These are phyloP conservation scores for Psittacus erithacus DNA, from an alignment of 2,113 vertebrate species.

Conservation along the genomic window DNA sequence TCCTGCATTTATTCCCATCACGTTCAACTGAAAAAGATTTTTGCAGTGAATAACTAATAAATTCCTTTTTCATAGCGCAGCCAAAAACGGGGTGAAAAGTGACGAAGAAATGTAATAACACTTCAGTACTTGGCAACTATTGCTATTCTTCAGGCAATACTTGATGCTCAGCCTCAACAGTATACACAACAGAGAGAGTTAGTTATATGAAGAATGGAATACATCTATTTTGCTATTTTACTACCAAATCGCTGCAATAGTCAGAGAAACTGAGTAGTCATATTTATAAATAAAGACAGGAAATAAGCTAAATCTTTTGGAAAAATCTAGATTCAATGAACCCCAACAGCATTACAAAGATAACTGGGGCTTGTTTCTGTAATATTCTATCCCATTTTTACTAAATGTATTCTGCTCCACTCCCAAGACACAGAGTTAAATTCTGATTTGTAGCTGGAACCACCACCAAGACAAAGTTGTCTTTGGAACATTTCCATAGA, in stretches of 20 bases:
- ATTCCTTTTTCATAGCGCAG: background rate
- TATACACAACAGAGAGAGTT: background rate
- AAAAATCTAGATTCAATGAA: background rate
- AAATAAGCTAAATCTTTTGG: background rate
- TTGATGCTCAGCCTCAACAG: background rate
- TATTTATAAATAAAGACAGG: background rate
- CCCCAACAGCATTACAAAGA: background rate
- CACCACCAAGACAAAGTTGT: background rate
- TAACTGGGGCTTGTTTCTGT: background rate
- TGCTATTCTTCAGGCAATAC: background rate
- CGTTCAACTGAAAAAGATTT: background rate
- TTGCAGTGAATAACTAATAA: slow-evolving; percentile 12
- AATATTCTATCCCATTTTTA: background rate
- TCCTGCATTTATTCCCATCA: background rate
- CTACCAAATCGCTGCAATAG: background rate
- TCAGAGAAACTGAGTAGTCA: background rate
- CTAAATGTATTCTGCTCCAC: background rate
- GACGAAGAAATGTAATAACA: background rate
- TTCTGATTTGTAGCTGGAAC: background rate
- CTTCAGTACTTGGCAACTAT: background rate
- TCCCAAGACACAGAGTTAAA: background rate
- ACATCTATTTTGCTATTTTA: background rate
- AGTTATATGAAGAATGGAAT: background rate
- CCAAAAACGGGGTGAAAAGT: background rate
- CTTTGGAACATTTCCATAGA: background rate